Evolutionary conservation across 2,113 vertebrate species (phyloP).

Genomic region (Aleadryas rufinucha): DNA sequence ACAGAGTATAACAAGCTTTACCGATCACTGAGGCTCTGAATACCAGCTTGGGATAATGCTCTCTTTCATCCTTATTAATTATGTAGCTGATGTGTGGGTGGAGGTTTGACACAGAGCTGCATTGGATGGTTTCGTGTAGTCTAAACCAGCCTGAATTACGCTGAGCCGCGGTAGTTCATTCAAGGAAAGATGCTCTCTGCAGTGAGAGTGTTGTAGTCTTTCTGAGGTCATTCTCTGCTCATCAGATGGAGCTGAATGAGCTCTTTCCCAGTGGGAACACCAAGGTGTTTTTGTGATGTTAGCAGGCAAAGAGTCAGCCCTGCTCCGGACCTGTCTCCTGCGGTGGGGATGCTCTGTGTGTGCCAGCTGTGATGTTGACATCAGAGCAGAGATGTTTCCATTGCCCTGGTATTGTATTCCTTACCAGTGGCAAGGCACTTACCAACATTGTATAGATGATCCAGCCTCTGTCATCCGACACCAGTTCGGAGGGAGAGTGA

Average conservation of each 20-base stretch:
- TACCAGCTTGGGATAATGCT: neutral
- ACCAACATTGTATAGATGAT: neutral
- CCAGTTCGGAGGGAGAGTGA: accelerated
- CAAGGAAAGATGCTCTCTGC: neutral
- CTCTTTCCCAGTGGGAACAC: neutral
- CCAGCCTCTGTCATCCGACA: neutral
- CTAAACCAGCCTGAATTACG: neutral
- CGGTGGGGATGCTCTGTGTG: neutral
- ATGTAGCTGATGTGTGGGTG: neutral
- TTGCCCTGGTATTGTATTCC: neutral
- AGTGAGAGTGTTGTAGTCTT: neutral
- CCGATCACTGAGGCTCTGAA: neutral
- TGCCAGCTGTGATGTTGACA: neutral
- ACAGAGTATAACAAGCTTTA: neutral
- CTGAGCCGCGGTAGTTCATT: neutral
- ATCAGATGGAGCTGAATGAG: neutral
- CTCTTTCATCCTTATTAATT: slow-evolving; percentile 21
- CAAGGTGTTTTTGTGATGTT: neutral
- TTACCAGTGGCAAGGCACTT: neutral
- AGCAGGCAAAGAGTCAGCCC: neutral
- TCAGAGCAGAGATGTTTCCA: neutral
- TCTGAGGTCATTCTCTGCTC: neutral
- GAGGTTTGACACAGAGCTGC: neutral
- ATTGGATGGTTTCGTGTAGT: neutral
- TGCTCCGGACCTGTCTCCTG: neutral